These are phyloP conservation scores for Heliconius ismenius DNA, from an alignment of 2,888 invertebrate species.

Conservation along the genomic window DNA sequence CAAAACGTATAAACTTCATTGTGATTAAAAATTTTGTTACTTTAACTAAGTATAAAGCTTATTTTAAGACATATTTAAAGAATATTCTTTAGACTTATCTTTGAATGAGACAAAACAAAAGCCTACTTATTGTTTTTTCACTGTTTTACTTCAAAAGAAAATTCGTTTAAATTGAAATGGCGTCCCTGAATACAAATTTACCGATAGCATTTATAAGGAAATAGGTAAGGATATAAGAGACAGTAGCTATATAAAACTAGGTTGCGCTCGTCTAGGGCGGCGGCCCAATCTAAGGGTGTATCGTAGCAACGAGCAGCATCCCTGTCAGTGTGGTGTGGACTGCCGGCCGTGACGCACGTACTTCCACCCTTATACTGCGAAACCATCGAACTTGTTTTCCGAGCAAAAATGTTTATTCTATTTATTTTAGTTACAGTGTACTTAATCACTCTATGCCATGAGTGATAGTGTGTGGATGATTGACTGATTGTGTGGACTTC, in stretches of 20 bases:
- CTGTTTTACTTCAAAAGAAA: neutral
- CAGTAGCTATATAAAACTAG: slow-evolving; percentile 57
- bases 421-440: slow-evolving; percentile 76
- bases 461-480: slow-evolving; percentile 59
- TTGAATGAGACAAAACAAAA: neutral
- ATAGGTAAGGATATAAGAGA: slow-evolving; percentile 71
- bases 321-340: slow-evolving; percentile 72
- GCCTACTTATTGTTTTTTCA: neutral
- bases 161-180: slow-evolving; percentile 24
- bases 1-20: neutral
- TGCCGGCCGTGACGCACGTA: slow-evolving; percentile 61
- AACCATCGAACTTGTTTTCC: slow-evolving; percentile 45
- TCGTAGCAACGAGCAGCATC: slow-evolving; percentile 80
- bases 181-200: slow-evolving; percentile 46
- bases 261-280: slow-evolving; percentile 78
- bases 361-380: slow-evolving; percentile 42
- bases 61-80: neutral
- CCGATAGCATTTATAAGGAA: slow-evolving; percentile 73
- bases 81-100: neutral
- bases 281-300: slow-evolving; percentile 68
- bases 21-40: neutral
- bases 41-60: neutral
- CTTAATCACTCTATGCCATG: slow-evolving; percentile 74
- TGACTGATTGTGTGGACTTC: neutral
- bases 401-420: slow-evolving; percentile 69